These are phyloP conservation scores for Rhyacophila evoluta DNA, from an alignment of 2,888 invertebrate genomes.

Conservation along the genomic window DNA sequence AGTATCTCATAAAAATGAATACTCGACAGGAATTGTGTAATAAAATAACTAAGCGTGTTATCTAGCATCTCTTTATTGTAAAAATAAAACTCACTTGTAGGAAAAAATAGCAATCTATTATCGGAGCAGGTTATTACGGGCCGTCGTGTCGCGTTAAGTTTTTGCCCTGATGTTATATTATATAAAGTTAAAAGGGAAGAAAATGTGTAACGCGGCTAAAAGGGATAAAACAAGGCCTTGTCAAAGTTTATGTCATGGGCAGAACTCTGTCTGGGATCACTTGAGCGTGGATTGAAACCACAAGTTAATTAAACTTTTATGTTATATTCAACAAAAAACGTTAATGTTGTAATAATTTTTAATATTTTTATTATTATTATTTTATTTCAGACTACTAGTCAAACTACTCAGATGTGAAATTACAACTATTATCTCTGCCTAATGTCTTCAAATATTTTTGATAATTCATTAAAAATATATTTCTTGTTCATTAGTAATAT, in stretches of 20 bases:
- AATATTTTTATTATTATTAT: no score
- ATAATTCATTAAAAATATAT: no score
- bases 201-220: conserved; percentile 7
- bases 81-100: conserved; percentile 15
- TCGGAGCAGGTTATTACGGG: conserved; percentile 23
- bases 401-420: no score
- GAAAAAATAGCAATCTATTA: conserved; percentile 31
- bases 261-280: neutral
- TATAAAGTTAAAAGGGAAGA: conserved; percentile 30
- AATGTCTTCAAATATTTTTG: no score
- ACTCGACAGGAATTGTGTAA: conserved; percentile 19
- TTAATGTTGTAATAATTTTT: no score
- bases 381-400: no score
- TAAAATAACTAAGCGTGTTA: conserved; percentile 11
- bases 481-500: no score
- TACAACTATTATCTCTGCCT: no score
- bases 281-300: neutral
- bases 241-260: neutral
- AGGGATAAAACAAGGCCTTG: neutral
- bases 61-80: conserved; percentile 18
- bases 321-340: no score
- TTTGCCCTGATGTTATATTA: conserved; percentile 25
- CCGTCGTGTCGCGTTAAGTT: conserved; percentile 9
- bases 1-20: conserved; percentile 18
- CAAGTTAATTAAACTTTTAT: neutral